Conservation (phyloP, 2,888 invertebrate species). For the Junonia oenone region DNA sequence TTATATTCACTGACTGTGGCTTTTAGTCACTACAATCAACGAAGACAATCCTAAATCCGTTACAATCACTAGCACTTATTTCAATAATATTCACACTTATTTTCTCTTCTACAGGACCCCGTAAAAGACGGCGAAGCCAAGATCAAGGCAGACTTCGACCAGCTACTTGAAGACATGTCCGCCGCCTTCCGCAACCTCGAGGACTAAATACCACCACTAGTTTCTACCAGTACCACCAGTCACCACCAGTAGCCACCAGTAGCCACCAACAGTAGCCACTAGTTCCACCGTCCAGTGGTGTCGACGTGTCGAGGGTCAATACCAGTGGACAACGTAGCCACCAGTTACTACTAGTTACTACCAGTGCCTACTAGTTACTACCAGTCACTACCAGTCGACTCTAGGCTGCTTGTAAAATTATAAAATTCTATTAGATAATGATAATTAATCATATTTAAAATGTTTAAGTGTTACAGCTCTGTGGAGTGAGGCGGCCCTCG, state of each 20-base stretch:
- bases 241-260: background rate
- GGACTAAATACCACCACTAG: slow-evolving; percentile 82
- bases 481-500: slow-evolving; percentile 17
- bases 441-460: background rate
- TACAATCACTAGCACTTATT: background rate
- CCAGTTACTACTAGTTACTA: too few species aligned
- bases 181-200: slow-evolving; percentile 99
- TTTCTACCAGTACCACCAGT: background rate
- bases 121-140: slow-evolving; percentile 98
- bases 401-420: background rate
- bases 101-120: slow-evolving; percentile 85
- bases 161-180: slow-evolving; percentile 97
- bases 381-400: background rate
- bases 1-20: too few species aligned
- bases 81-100: background rate
- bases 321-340: background rate
- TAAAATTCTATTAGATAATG: background rate
- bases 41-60: too few species aligned
- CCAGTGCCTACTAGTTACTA: too few species aligned
- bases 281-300: slow-evolving; percentile 2
- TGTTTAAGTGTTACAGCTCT: slow-evolving; percentile 19
- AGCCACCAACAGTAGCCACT: background rate
- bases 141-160: slow-evolving; percentile 98
- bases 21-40: too few species aligned
- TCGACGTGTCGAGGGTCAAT: slow-evolving; percentile 28